Evolutionary conservation across 1,140 invertebrate genomes (phyloP).

Genomic region (Micrasema longulum): DNA sequence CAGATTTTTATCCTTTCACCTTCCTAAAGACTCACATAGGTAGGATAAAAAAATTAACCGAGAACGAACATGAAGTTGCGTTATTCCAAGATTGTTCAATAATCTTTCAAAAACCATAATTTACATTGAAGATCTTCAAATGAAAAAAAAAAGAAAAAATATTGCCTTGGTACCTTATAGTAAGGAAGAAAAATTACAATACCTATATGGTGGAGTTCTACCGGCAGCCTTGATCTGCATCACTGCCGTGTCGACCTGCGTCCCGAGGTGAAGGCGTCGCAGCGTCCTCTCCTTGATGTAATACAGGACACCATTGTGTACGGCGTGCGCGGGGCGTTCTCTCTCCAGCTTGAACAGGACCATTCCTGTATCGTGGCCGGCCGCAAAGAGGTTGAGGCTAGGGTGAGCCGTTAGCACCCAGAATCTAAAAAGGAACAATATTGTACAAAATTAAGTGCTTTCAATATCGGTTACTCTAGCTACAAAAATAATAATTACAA

Average conservation of each 20-base stretch:
- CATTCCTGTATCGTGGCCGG: conserved; percentile 93
- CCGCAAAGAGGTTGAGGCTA: conserved; percentile 87
- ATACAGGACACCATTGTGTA: conserved; percentile 93
- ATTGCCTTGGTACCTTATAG: too few species aligned
- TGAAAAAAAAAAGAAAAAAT: too few species aligned
- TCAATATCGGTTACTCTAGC: too few species aligned
- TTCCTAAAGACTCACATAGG: too few species aligned
- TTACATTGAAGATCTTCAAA: too few species aligned
- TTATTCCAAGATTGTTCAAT: too few species aligned
- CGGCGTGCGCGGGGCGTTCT: conserved; percentile 95
- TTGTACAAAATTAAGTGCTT: not conserved
- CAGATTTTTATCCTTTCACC: too few species aligned
- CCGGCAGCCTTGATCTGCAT: conserved; percentile 91
- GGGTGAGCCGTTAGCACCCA: conserved; percentile 96
- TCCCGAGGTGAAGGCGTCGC: conserved; percentile 92
- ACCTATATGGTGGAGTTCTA: conserved; percentile 78
- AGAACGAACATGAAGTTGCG: too few species aligned
- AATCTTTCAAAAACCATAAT: too few species aligned
- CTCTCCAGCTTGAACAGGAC: conserved; percentile 88
- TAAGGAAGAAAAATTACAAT: too few species aligned
- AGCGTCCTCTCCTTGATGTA: conserved; percentile 95
- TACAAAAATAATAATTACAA: too few species aligned
- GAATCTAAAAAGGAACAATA: conserved; percentile 71
- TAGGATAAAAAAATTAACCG: too few species aligned
- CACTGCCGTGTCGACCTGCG: conserved; percentile 91